Base-by-base conservation (phyloP, 1,140 invertebrate species). In the Sycobia sp. region DNA sequence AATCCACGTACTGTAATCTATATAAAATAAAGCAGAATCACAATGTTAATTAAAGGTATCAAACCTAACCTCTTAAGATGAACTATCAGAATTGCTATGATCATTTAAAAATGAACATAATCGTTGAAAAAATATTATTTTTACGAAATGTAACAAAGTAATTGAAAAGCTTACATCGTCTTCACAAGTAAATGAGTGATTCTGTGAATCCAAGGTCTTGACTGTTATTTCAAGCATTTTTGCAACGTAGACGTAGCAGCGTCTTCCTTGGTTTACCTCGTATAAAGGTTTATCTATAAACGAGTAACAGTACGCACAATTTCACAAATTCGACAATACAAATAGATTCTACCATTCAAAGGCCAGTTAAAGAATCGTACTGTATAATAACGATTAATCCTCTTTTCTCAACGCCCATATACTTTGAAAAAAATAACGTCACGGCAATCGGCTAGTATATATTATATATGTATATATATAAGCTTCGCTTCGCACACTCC, bases 141-240 rank as follows among this genome's bases (percentile, higher is more conserved):
- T n/a, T n/a, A n/a, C n/a, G 29, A 32, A 32, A 7, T 32, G 16
- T 20, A 22, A 23, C 29, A 36, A 14, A 23, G 34, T 27, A 23
- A 25, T 16, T 39, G 20, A 20, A 57, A 16, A 60, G 74, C 89
- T 91, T 86, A 96, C 94, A 80, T 94, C 89, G 83, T 96, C 91
- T 50, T 92, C 88, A 34, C 96, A 89, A 56, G 84, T 87, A 80
- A 94, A 96, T 25, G 84, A 83, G 78, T 93, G 92, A 85, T 95
- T 95, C 73, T 90, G 90, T 9, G 94, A 93, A 86, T 97, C 94
- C 69, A 97, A 84, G 23, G 95, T 97, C 82, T 96, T 96, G 41
- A 97, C 91, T 64, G 91, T 94, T 43, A 95, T 81, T 69, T 91
- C 87, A 83, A 94, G 89, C 90, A 93, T 92, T 64, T 73, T 86